phyloP scores from a whole-genome alignment of 2,113 vertebrate genomes.

The Taurulus bubalis region DNA sequence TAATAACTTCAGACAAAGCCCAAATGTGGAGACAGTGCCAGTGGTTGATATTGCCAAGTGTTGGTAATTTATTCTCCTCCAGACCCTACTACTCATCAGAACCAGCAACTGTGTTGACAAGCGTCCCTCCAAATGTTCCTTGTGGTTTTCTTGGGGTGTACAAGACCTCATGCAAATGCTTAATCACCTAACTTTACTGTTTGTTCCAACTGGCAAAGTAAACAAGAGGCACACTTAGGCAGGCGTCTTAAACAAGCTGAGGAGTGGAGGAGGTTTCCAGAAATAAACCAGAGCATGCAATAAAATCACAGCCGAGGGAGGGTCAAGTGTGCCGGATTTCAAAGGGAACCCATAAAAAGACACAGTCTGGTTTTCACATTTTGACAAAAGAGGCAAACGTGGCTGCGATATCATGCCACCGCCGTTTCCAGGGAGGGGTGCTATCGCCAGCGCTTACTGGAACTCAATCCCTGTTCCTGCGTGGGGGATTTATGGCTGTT shows the following conservation, averaged over 20 bases:
- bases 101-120: slow-evolving; percentile 39
- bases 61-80: slow-evolving; percentile 48
- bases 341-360: slow-evolving; percentile 76
- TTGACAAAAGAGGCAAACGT: slow-evolving; percentile 56
- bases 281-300: slow-evolving; percentile 75
- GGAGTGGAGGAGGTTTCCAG: slow-evolving; percentile 70
- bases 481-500: slow-evolving; percentile 45
- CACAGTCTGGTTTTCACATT: slow-evolving; percentile 78
- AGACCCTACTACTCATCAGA: slow-evolving; percentile 28
- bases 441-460: slow-evolving; percentile 45
- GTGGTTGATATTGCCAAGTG: slow-evolving; percentile 47
- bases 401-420: slow-evolving; percentile 51
- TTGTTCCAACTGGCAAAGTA: slow-evolving; percentile 69
- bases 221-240: slow-evolving; percentile 76
- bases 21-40: slow-evolving; percentile 63
- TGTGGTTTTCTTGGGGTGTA: slow-evolving; percentile 51
- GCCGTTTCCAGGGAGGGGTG: slow-evolving; percentile 39
- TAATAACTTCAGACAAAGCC: slow-evolving; percentile 57
- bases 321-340: slow-evolving; percentile 78
- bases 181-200: slow-evolving; percentile 66
- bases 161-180: slow-evolving; percentile 58
- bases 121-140: slow-evolving; percentile 41
- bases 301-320: slow-evolving; percentile 70
- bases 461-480: slow-evolving; percentile 52
- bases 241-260: slow-evolving; percentile 70